Percentiles rank a stretch among this genome's conserved stretches.
Evolutionary conservation across 2,797 vertebrate species (phyloP).

Genomic region (Emys orbicularis): DNA sequence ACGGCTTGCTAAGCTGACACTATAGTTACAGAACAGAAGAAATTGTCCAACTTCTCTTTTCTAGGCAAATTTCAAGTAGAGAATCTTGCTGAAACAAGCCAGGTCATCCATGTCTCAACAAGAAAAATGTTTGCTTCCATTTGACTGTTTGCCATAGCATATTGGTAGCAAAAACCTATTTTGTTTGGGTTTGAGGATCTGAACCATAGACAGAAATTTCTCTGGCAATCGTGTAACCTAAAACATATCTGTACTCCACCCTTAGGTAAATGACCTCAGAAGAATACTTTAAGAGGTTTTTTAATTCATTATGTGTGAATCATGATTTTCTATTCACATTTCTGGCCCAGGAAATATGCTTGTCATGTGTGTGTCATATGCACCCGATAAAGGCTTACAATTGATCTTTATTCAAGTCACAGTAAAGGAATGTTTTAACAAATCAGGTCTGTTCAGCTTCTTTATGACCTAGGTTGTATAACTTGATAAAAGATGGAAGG

Average conservation of each 20-base stretch:
- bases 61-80: not conserved
- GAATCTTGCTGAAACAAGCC: conserved; percentile 11
- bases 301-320: not conserved
- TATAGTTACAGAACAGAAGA: not conserved
- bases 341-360: conserved; percentile 3
- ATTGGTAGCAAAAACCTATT: not conserved
- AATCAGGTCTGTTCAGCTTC: not conserved
- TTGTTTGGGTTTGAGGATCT: not conserved
- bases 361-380: not conserved
- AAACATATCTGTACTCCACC: not conserved
- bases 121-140: not conserved
- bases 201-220: not conserved
- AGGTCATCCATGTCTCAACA: not conserved
- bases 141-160: not conserved
- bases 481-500: not conserved
- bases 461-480: not conserved
- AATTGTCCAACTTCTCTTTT: not conserved
- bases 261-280: not conserved
- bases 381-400: not conserved
- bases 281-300: not conserved
- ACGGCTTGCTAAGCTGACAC: not conserved
- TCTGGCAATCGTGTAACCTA: not conserved
- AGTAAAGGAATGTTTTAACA: not conserved
- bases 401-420: not conserved
- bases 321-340: not conserved